These are phyloP conservation scores for Julus scandinavius DNA, from an alignment of 2,888 invertebrate genomes.

Conservation along the genomic window DNA sequence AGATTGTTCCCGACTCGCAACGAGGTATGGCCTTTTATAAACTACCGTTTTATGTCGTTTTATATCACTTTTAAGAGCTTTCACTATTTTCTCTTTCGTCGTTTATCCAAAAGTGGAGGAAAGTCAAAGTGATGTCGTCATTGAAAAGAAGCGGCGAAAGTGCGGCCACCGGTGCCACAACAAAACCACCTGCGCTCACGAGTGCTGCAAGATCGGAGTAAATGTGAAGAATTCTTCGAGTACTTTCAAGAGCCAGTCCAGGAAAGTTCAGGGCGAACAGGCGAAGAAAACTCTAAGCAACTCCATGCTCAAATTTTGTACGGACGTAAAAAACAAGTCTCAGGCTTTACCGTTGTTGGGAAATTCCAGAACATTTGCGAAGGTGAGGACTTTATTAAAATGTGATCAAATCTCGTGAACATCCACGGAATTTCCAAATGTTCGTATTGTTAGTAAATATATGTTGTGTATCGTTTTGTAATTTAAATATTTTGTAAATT, in stretches of 20 bases:
- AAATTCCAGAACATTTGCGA: background rate
- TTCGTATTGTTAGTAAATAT: background rate
- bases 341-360: background rate
- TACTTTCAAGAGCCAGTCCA: background rate
- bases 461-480: background rate
- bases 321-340: background rate
- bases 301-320: background rate
- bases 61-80: background rate
- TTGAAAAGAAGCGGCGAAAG: conserved; percentile 12
- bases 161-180: conserved; percentile 63
- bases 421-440: too few species aligned
- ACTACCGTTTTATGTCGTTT: background rate
- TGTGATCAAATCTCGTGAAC: too few species aligned
- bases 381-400: background rate
- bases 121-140: background rate
- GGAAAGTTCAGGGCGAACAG: background rate
- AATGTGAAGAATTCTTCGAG: background rate
- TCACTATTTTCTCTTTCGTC: background rate
- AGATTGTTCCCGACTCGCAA: background rate
- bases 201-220: conserved; percentile 63
- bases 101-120: background rate
- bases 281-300: background rate
- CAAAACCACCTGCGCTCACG: conserved; percentile 63
- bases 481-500: background rate
- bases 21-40: background rate